Base-by-base conservation (phyloP, 2,888 invertebrate species). In the Acanthosepion lycidas region DNA sequence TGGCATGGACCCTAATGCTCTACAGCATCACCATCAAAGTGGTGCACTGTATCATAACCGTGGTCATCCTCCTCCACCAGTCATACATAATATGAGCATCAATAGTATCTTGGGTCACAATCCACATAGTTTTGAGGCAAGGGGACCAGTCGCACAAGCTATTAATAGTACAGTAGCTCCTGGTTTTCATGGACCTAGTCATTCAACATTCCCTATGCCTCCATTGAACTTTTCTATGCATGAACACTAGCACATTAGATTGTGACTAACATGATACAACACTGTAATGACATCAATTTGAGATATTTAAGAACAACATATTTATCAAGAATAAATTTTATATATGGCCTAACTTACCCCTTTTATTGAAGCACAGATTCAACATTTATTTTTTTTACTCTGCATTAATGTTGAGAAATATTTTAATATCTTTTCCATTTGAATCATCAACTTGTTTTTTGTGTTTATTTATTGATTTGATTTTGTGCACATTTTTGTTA, bases 101-200 rank as follows among this genome's bases (percentile, higher is more conserved):
- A 97, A 97, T 95, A 97, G 97, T 94, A 96, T 97, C 92, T 96
- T 97, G 18, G 96, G 97, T 33, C 97, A 97, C 95, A 97, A 97
- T 95, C 97, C 97, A 59, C 97, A 97, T 95, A 96, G 97, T 8
- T 97, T 97, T 95, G 97, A 97, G 95, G 96, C 96, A 15, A 95
- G 97, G 78, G 93, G 93, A n/a, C 96, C 95, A 59, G 96, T 96
- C 95, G 95, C 96, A 18, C 96, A 96, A 78, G 95, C 96, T 33
- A 97, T 97, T 95, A 96, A 96, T 95, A 96, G 96, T 55, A 96
- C 97, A 4, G 96, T 97, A 95, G 96, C 96, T 3, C 96, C 97
- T n/a, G 93, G 53, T 93, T 97, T 97, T 95, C 96, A 97, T 94
- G 96, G 96, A 91, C 96, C 96, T 94, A 96, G 96, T 26, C 97